Percentiles rank a stretch among this genome's conserved stretches.
Evolutionary conservation across 2,888 invertebrate genomes (phyloP).

Genomic region (Scaptomyza cyrtandrae): DNA sequence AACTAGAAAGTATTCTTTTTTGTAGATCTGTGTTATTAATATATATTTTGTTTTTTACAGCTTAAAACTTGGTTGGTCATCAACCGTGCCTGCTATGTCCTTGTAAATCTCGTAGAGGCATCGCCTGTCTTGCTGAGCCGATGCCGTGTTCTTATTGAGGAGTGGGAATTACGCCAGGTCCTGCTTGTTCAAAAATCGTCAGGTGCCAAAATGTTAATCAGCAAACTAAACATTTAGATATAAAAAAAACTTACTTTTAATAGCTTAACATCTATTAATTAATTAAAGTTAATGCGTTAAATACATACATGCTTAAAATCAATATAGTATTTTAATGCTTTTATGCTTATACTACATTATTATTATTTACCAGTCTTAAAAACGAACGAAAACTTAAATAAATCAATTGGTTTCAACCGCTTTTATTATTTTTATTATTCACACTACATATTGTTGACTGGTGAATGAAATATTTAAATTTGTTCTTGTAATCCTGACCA

Average conservation of each 20-base stretch:
- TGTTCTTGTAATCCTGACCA: background rate
- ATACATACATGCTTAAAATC: background rate
- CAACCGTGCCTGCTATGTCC: constrained; percentile 91
- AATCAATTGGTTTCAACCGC: background rate
- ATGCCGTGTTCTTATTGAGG: constrained; percentile 82
- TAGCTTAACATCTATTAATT: constrained; percentile 32
- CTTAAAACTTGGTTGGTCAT: constrained; percentile 88
- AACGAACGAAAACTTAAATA: background rate
- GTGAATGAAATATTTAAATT: background rate
- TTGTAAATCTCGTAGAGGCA: constrained; percentile 89
- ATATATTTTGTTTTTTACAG: constrained; percentile 82
- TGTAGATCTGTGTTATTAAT: background rate
- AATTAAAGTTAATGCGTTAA: constrained; percentile 19
- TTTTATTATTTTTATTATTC: background rate
- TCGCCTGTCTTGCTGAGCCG: constrained; percentile 85
- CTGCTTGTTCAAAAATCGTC: constrained; percentile 86
- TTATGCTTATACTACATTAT: background rate
- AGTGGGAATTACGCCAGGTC: constrained; percentile 24
- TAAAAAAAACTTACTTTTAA: constrained; percentile 28
- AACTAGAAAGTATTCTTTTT: too few relatives aligned
- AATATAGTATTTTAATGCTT: background rate
- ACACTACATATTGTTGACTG: background rate
- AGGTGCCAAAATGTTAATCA: constrained; percentile 88
- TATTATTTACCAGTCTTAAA: too few relatives aligned
- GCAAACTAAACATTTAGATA: constrained; percentile 81